phyloP scores from a whole-genome alignment of 2,888 invertebrate genomes.

The Coelinius sp. region DNA sequence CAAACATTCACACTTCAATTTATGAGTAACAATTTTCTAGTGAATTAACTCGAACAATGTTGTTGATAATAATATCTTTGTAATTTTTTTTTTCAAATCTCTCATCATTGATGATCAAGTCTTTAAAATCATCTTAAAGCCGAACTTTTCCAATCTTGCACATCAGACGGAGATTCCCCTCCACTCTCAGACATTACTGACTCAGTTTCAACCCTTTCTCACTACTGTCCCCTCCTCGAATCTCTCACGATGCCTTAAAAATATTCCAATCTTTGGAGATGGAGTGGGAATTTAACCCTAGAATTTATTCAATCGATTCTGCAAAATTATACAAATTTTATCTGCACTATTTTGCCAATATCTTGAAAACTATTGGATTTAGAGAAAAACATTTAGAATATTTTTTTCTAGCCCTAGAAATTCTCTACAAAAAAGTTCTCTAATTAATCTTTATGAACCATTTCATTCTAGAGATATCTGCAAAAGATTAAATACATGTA shows the following conservation, averaged over 20 bases:
- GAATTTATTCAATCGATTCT: background rate
- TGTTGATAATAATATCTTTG: background rate
- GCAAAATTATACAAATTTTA: too few relatives aligned
- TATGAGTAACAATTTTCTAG: background rate
- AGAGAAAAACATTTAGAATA: background rate
- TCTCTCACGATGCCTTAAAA: slow-evolving; percentile 7
- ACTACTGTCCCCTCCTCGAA: slow-evolving; percentile 33
- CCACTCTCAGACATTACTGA: slow-evolving; percentile 56
- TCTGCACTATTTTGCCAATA: too few relatives aligned
- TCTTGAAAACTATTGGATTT: too few relatives aligned
- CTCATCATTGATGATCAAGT: background rate
- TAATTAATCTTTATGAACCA: too few relatives aligned
- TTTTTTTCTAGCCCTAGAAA: too few relatives aligned
- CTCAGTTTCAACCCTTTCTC: slow-evolving; percentile 63
- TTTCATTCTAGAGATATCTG: too few relatives aligned
- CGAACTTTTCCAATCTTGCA: slow-evolving; percentile 22
- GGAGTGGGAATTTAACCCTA: background rate
- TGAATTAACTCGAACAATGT: background rate
- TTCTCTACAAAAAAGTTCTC: too few relatives aligned
- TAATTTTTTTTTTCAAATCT: background rate
- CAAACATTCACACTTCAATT: slow-evolving; percentile 14
- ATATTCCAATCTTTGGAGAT: background rate
- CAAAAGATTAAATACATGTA: too few relatives aligned
- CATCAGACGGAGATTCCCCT: slow-evolving; percentile 28
- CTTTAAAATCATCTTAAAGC: slow-evolving; percentile 25